Evolutionary conservation across 2,113 vertebrate genomes (phyloP).

Genomic region (Turnix velox): DNA sequence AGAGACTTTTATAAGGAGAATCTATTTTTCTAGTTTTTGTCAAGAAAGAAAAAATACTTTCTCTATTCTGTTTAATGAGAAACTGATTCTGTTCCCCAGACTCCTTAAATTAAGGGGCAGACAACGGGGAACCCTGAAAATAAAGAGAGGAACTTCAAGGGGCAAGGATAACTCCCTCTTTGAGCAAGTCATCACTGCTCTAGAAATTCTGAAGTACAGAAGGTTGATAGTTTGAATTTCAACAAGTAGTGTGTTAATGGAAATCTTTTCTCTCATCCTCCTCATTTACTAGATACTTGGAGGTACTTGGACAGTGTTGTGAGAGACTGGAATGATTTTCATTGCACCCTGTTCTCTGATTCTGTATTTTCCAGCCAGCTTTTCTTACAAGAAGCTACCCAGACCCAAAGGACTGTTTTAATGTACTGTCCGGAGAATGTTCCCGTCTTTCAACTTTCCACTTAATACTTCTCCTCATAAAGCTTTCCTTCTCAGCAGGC

Average conservation of each 20-base stretch:
- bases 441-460: background rate
- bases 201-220: background rate
- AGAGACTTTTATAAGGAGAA: background rate
- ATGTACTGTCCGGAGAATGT: background rate
- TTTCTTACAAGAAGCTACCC: background rate
- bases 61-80: background rate
- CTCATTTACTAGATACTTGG: background rate
- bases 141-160: background rate
- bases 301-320: background rate
- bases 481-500: background rate
- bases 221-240: background rate
- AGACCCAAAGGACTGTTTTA: background rate
- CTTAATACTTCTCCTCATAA: background rate
- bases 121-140: background rate
- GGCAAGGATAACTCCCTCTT: background rate
- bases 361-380: background rate
- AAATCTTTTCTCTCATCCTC: background rate
- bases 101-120: background rate
- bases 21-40: background rate
- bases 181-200: background rate
- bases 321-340: background rate
- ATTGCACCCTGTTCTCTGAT: background rate
- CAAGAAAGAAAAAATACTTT: background rate
- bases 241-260: background rate
- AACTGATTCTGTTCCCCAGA: background rate